Conservation (phyloP, 2,888 invertebrate genomes). For the Peribatodes rhomboidaria region DNA sequence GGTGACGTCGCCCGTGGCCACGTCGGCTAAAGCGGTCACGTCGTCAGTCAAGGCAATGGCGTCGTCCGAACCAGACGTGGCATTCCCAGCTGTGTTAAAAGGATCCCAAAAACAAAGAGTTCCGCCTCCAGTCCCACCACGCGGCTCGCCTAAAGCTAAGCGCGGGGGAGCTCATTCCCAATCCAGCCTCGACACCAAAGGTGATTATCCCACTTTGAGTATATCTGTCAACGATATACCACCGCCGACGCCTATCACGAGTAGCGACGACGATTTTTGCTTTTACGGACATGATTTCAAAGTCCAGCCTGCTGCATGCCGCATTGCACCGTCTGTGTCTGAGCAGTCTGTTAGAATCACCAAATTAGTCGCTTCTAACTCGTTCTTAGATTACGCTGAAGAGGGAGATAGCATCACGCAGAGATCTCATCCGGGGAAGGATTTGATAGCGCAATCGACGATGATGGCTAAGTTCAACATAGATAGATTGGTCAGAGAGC, state of each 20-base stretch:
- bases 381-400: constrained; percentile 74
- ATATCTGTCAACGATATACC: constrained; percentile 77
- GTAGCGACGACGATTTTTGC: constrained; percentile 79
- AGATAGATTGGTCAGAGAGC: constrained; percentile 72
- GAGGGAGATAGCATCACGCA: constrained; percentile 75
- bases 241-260: constrained; percentile 74
- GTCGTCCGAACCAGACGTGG: constrained; percentile 83
- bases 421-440: constrained; percentile 69
- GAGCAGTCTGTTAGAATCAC: constrained; percentile 73
- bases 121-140: constrained; percentile 95
- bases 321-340: constrained; percentile 71
- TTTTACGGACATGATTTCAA: constrained; percentile 82
- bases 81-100: constrained; percentile 92
- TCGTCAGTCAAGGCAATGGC: constrained; percentile 66
- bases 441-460: constrained; percentile 73
- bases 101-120: constrained; percentile 91
- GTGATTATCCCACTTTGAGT: constrained; percentile 78
- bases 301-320: constrained; percentile 76
- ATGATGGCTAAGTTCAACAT: constrained; percentile 83
- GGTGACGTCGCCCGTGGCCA: constrained; percentile 78
- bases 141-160: constrained; percentile 91
- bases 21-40: constrained; percentile 70
- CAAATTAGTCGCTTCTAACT: constrained; percentile 73
- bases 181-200: constrained; percentile 77
- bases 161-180: constrained; percentile 80